Conservation (phyloP, 2,888 invertebrate species). For the Crossocerus cetratus region DNA sequence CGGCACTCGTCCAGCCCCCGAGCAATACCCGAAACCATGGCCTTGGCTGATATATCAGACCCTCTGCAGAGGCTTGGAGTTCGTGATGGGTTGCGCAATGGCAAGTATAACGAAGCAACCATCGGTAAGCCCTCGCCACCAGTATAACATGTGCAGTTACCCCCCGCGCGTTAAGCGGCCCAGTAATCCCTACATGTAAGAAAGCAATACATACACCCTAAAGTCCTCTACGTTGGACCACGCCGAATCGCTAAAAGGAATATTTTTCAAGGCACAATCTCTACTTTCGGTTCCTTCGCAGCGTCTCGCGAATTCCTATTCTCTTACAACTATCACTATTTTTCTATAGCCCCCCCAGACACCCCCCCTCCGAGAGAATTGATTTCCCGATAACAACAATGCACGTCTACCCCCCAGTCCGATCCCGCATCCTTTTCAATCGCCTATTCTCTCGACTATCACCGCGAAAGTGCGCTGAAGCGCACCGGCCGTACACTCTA, state of each 20-base stretch:
- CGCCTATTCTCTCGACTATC: neutral
- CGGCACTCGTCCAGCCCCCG: conserved; percentile 55
- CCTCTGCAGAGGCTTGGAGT: conserved; percentile 76
- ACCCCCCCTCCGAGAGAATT: neutral
- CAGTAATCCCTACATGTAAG: conserved; percentile 75
- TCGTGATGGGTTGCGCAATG: conserved; percentile 79
- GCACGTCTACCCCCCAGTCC: neutral
- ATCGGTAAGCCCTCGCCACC: conserved; percentile 76
- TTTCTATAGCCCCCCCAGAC: conserved; percentile 17
- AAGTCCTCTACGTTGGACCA: conserved; percentile 17
- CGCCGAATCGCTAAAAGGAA: conserved; percentile 44
- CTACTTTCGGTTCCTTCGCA: conserved; percentile 21
- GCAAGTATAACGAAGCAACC: conserved; percentile 80
- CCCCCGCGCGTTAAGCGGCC: conserved; percentile 73
- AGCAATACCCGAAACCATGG: conserved; percentile 76
- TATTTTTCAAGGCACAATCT: conserved; percentile 37
- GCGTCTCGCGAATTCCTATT: conserved; percentile 11
- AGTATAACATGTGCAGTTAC: conserved; percentile 69
- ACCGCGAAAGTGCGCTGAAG: neutral
- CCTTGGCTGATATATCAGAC: conserved; percentile 81
- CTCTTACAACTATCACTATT: conserved; percentile 22
- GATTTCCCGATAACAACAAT: neutral
- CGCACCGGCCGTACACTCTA: neutral
- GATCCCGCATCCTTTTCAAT: neutral
- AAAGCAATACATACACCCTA: conserved; percentile 52